Percentiles rank a stretch among this genome's conserved stretches.
These are phyloP conservation scores for Synanthedon andrenaeformis DNA, from an alignment of 2,888 invertebrate genomes.

Conservation along the genomic window DNA sequence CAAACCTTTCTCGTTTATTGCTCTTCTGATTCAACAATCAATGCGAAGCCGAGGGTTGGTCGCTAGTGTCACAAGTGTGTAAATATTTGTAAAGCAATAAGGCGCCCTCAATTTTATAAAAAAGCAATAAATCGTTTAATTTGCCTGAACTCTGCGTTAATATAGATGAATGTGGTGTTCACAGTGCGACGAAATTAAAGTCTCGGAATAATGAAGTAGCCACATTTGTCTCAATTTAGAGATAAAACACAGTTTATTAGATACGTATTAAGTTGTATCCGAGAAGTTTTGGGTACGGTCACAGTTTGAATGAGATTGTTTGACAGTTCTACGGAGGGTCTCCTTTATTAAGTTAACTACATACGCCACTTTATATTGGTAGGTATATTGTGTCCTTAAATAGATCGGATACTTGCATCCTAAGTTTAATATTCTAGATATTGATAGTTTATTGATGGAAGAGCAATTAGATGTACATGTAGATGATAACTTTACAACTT, in stretches of 20 bases:
- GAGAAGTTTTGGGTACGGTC: conserved; percentile 1
- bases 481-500: too few relatives aligned
- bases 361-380: neutral
- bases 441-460: too few relatives aligned
- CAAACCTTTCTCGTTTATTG: too few relatives aligned
- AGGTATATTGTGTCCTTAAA: too few relatives aligned
- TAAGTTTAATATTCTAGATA: too few relatives aligned
- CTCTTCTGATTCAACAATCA: too few relatives aligned
- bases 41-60: too few relatives aligned
- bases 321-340: conserved; percentile 30
- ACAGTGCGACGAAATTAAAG: conserved; percentile 52
- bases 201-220: conserved; percentile 53
- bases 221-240: conserved; percentile 61
- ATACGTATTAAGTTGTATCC: conserved; percentile 1
- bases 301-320: conserved; percentile 22
- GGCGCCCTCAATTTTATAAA: conserved; percentile 5
- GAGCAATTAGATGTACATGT: too few relatives aligned
- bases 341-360: conserved; percentile 12
- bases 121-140: conserved; percentile 43
- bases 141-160: conserved; percentile 43
- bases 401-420: too few relatives aligned
- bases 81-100: too few relatives aligned
- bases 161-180: conserved; percentile 55
- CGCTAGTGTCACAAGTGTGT: too few relatives aligned
- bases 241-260: conserved; percentile 17